These are phyloP conservation scores for Cephalopholis sonnerati DNA, from an alignment of 2,113 vertebrate species.

Conservation along the genomic window DNA sequence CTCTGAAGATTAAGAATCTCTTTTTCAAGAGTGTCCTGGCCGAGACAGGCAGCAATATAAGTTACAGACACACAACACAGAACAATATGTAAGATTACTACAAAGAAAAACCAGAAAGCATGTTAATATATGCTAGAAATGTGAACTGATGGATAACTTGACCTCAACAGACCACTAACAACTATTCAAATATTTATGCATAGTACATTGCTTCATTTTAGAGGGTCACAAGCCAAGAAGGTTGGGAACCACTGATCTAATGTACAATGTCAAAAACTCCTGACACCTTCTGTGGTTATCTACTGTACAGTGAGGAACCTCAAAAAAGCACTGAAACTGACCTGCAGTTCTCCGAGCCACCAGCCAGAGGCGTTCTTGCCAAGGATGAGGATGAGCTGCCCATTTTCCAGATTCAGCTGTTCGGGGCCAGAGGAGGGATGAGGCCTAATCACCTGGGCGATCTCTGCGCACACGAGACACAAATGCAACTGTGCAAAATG, in stretches of 20 bases:
- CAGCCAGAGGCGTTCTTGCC: constrained; percentile 93
- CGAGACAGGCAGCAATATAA: too few relatives aligned
- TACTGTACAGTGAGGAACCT: background rate
- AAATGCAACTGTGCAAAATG: background rate
- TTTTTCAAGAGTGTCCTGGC: too few relatives aligned
- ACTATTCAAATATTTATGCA: too few relatives aligned
- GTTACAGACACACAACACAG: too few relatives aligned
- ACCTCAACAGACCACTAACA: background rate
- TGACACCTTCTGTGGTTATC: too few relatives aligned
- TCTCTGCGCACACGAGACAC: constrained; percentile 83
- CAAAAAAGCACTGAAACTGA: constrained; percentile 63
- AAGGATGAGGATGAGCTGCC: constrained; percentile 93
- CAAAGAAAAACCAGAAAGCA: too few relatives aligned
- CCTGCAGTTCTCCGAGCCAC: constrained; percentile 99
- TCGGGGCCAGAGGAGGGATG: constrained; percentile 88
- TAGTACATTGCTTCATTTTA: background rate
- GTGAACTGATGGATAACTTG: background rate
- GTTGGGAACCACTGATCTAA: too few relatives aligned
- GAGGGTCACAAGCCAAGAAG: background rate
- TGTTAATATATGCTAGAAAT: too few relatives aligned
- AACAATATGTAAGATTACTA: too few relatives aligned
- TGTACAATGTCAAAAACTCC: background rate
- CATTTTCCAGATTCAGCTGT: constrained; percentile 91
- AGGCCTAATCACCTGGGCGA: constrained; percentile 91
- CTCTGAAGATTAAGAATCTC: too few relatives aligned